Percentiles rank a stretch among this genome's conserved stretches.
phyloP scores from a whole-genome alignment of 1,140 invertebrate genomes.

The Coenobita brevimanus region DNA sequence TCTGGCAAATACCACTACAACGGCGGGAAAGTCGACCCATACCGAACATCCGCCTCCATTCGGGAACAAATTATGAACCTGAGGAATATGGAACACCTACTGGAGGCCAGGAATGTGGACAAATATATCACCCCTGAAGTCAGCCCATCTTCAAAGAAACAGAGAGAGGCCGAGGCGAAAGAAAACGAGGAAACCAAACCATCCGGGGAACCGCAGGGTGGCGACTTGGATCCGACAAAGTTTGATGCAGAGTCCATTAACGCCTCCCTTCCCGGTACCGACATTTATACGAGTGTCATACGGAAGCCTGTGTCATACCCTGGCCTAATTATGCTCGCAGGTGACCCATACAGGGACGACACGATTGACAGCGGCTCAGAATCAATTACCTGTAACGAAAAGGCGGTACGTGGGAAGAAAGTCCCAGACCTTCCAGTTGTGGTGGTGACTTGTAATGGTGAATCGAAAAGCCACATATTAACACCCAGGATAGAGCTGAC shows the following conservation, averaged over 20 bases:
- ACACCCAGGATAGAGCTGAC: constrained; percentile 39
- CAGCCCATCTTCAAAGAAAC: background rate
- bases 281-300: constrained; percentile 44
- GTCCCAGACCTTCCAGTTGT: background rate
- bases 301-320: constrained; percentile 27
- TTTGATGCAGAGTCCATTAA: constrained; percentile 13
- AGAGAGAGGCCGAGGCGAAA: background rate
- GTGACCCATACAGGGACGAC: constrained; percentile 47
- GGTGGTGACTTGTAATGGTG: constrained; percentile 11
- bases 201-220: background rate
- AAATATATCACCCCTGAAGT: constrained; percentile 6
- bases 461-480: constrained; percentile 12
- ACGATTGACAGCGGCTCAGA: constrained; percentile 17
- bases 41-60: background rate
- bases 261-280: constrained; percentile 10
- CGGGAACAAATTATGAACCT: constrained; percentile 37
- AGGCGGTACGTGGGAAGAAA: background rate
- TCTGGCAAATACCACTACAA: background rate
- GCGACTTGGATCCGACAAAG: background rate
- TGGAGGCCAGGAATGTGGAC: constrained; percentile 1
- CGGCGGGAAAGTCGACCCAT: background rate
- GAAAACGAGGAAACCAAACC: background rate
- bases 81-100: constrained; percentile 27
- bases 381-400: background rate
- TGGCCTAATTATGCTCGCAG: background rate